Evolutionary conservation across 2,113 vertebrate species (phyloP).

Genomic region (Gasterosteus aculeatus): DNA sequence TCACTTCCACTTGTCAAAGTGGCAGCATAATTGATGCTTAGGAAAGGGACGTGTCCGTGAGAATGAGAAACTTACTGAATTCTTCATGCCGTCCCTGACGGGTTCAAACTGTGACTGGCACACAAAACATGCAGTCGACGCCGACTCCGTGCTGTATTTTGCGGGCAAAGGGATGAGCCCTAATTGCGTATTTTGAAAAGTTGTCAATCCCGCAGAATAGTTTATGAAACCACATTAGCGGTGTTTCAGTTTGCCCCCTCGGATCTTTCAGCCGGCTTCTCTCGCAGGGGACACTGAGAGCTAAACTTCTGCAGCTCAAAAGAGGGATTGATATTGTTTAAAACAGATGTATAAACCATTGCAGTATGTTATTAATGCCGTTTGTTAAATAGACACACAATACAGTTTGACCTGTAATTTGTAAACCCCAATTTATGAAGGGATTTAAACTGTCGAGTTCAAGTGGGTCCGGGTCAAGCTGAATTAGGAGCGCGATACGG

Average conservation of each 20-base stretch:
- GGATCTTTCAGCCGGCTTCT: constrained; percentile 47
- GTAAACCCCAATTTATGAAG: constrained; percentile 54
- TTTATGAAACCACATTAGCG: constrained; percentile 47
- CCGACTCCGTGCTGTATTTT: constrained; percentile 45
- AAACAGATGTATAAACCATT: constrained; percentile 53
- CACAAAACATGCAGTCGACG: constrained; percentile 25
- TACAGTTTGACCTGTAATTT: constrained; percentile 38
- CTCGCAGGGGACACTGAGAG: constrained; percentile 35
- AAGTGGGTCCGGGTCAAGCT: constrained; percentile 22
- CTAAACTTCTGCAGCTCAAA: constrained; percentile 33
- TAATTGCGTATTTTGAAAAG: constrained; percentile 50
- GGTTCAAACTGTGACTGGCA: constrained; percentile 7
- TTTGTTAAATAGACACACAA: constrained; percentile 55
- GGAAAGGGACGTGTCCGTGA: constrained; percentile 9
- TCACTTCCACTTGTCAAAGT: constrained; percentile 30
- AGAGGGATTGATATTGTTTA: constrained; percentile 48
- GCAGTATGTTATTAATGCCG: constrained; percentile 41
- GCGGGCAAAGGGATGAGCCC: constrained; percentile 43
- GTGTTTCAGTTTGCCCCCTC: constrained; percentile 23
- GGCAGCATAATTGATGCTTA: constrained; percentile 21
- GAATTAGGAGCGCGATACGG: neutral
- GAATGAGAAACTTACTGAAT: constrained; percentile 22
- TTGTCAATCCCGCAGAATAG: constrained; percentile 45
- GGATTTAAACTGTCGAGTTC: constrained; percentile 33
- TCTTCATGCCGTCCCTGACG: neutral